Conservation (phyloP, 1,140 invertebrate genomes). For the Sycobia sp. region DNA sequence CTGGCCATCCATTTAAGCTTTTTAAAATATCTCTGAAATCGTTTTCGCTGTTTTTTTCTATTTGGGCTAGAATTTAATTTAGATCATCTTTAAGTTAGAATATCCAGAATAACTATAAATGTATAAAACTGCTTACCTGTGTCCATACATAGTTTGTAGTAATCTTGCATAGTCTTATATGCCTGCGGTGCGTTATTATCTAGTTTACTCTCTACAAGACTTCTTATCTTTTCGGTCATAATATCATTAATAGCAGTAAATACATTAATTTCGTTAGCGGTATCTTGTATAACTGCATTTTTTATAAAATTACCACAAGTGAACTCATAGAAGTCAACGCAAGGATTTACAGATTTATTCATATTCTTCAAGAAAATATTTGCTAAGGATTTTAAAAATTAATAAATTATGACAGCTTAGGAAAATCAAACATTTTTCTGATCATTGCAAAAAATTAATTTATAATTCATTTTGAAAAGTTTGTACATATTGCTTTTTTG, state of each 20-base stretch:
- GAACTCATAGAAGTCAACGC: conserved; percentile 83
- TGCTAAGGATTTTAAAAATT: too few species aligned
- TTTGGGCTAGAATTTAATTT: not conserved
- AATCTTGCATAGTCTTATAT: conserved; percentile 75
- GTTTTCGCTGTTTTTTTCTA: conserved; percentile 17
- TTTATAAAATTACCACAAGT: conserved; percentile 48
- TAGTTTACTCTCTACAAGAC: conserved; percentile 74
- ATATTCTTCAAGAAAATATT: conserved; percentile 62
- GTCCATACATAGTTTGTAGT: conserved; percentile 86
- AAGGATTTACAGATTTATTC: conserved; percentile 68
- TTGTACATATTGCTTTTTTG: too few species aligned
- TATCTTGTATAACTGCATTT: conserved; percentile 68
- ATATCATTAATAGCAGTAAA: conserved; percentile 81
- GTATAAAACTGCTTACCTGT: conserved; percentile 68
- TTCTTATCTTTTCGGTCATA: conserved; percentile 77
- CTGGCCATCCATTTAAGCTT: conserved; percentile 74
- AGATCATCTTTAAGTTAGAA: not conserved
- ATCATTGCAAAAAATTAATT: too few species aligned
- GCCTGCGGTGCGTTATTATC: conserved; percentile 70
- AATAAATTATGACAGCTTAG: too few species aligned
- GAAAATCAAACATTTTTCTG: too few species aligned
- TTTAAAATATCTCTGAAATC: conserved; percentile 64
- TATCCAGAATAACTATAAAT: not conserved
- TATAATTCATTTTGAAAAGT: too few species aligned
- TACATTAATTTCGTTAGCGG: conserved; percentile 73